Conservation (phyloP, 1,140 invertebrate species). For the Episyrphus balteatus region DNA sequence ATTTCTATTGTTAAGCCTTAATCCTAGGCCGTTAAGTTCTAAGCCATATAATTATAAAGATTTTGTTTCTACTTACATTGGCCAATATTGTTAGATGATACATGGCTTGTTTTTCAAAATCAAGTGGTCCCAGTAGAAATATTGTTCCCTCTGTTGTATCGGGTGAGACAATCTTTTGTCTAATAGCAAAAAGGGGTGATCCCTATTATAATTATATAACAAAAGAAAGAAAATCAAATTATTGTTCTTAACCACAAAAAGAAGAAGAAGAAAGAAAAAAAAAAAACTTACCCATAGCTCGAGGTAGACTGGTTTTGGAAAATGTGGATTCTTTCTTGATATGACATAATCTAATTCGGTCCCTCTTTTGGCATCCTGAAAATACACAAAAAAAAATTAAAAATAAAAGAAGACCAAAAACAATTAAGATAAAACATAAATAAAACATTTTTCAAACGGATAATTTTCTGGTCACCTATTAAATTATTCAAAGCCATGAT, state of each 20-base stretch:
- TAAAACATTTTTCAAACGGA: no score
- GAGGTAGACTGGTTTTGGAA: slow-evolving; percentile 62
- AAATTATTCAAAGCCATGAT: no score
- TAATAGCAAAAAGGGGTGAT: slow-evolving; percentile 60
- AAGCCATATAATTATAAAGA: no score
- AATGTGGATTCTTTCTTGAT: slow-evolving; percentile 63
- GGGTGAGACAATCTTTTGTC: slow-evolving; percentile 58
- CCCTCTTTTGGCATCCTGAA: slow-evolving; percentile 64
- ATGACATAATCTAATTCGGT: slow-evolving; percentile 70
- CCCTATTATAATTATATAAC: slow-evolving; percentile 35
- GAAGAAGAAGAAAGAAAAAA: background rate
- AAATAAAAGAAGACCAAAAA: no score
- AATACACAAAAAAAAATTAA: slow-evolving; percentile 16
- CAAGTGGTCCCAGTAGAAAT: slow-evolving; percentile 59
- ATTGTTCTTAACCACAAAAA: background rate
- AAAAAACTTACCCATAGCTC: slow-evolving; percentile 52
- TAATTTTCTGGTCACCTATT: no score
- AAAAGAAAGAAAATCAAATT: background rate
- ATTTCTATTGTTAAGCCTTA: no score
- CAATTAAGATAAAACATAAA: no score
- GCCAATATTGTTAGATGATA: slow-evolving; percentile 70
- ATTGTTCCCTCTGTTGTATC: slow-evolving; percentile 65
- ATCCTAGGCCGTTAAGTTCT: no score
- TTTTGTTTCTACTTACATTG: slow-evolving; percentile 56
- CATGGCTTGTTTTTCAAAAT: slow-evolving; percentile 77